Evolutionary conservation across 2,797 vertebrate species (phyloP).

Genomic region (Acomys russatus): DNA sequence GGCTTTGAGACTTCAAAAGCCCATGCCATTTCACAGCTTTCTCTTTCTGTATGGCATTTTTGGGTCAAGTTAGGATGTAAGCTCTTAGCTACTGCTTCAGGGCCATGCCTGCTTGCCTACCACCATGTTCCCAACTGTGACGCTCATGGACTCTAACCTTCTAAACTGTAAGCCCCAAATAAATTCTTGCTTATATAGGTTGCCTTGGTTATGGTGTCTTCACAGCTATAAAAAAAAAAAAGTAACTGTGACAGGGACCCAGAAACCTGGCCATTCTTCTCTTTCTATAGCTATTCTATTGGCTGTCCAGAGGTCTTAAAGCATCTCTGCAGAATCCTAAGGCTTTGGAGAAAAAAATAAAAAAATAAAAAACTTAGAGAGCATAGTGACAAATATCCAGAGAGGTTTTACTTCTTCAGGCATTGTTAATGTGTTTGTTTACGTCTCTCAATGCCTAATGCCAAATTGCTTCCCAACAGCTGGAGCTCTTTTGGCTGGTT

Average conservation of each 20-base stretch:
- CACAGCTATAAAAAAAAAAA: background rate
- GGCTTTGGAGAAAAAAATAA: constrained; percentile 22
- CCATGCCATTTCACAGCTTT: background rate
- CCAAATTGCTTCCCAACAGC: constrained; percentile 40
- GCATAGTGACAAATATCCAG: constrained; percentile 23
- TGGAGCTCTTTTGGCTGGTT: background rate
- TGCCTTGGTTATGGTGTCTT: background rate
- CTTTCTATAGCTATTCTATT: background rate
- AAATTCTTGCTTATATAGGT: background rate
- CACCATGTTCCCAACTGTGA: background rate
- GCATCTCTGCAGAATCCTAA: background rate
- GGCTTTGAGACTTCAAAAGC: background rate
- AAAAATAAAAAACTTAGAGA: background rate
- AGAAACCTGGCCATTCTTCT: background rate
- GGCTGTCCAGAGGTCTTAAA: background rate
- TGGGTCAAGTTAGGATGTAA: background rate
- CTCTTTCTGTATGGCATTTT: background rate
- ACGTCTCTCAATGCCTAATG: background rate
- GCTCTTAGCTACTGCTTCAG: background rate
- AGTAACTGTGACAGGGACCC: background rate
- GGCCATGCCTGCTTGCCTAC: background rate
- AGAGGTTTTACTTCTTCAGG: constrained; percentile 29
- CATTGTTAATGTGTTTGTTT: constrained; percentile 7
- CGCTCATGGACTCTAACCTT: background rate
- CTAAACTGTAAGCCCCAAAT: background rate